These are phyloP conservation scores for Aldrovandia affinis DNA, from an alignment of 2,797 vertebrate species.

Conservation along the genomic window DNA sequence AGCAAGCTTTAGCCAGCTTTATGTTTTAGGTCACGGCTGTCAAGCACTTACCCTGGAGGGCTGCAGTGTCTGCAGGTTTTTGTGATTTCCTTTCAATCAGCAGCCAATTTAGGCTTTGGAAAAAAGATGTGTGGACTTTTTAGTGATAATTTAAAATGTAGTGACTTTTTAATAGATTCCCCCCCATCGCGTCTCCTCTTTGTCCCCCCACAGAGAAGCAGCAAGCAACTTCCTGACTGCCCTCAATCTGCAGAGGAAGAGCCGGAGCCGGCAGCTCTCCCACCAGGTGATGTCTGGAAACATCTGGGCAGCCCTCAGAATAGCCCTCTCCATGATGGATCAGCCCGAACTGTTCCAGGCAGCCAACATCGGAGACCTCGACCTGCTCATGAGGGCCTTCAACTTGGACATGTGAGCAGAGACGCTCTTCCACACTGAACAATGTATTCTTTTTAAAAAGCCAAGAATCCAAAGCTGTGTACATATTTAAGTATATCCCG, in stretches of 20 bases:
- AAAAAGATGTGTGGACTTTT: too few relatives aligned
- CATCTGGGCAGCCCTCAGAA: slow-evolving; percentile 96
- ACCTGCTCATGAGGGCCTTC: slow-evolving; percentile 93
- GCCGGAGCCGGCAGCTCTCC: slow-evolving; percentile 89
- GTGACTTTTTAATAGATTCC: too few relatives aligned
- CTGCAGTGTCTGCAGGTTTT: too few relatives aligned
- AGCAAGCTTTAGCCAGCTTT: too few relatives aligned
- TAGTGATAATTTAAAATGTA: too few relatives aligned
- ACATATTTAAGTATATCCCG: slow-evolving; percentile 45
- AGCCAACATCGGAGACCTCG: slow-evolving; percentile 94
- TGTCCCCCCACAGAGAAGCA: slow-evolving; percentile 86
- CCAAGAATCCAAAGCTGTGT: slow-evolving; percentile 70
- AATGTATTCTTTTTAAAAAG: slow-evolving; percentile 43
- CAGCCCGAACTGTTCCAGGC: slow-evolving; percentile 98
- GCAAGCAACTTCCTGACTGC: slow-evolving; percentile 98
- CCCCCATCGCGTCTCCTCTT: too few relatives aligned
- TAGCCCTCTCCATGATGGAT: slow-evolving; percentile 97
- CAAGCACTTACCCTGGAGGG: too few relatives aligned
- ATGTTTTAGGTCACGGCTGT: too few relatives aligned
- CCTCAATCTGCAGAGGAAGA: slow-evolving; percentile 94
- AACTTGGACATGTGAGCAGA: slow-evolving; percentile 86
- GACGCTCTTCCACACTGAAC: slow-evolving; percentile 34
- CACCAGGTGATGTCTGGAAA: slow-evolving; percentile 95
- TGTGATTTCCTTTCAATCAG: too few relatives aligned
- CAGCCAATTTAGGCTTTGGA: too few relatives aligned